Conservation (phyloP, 1,140 invertebrate species). For the Lutraria rhynchaena region DNA sequence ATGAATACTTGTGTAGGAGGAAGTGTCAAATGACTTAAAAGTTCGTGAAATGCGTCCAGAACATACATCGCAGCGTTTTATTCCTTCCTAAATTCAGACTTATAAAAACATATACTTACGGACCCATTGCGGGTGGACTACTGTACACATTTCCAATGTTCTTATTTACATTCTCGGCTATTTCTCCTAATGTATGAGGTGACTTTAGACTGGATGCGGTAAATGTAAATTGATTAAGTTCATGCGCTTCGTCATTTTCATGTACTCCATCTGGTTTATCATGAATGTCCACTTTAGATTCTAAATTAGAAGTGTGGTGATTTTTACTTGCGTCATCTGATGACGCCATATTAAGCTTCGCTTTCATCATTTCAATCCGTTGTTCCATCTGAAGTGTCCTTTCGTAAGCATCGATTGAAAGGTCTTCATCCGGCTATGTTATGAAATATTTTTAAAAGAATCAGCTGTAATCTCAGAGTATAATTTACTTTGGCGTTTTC, state of each 20-base stretch:
- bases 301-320: not conserved
- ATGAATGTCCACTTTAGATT: slow-evolving; percentile 7
- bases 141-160: not conserved
- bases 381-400: slow-evolving; percentile 99
- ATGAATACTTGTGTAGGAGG: too few species aligned
- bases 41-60: too few species aligned
- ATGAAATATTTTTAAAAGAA: not conserved
- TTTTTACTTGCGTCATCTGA: not conserved
- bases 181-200: not conserved
- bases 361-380: slow-evolving; percentile 96
- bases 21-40: too few species aligned
- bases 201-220: not conserved
- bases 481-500: not conserved
- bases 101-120: too few species aligned
- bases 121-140: too few species aligned
- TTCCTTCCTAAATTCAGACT: too few species aligned
- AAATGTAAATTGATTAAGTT: slow-evolving; percentile 39
- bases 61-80: too few species aligned
- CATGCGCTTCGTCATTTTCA: slow-evolving; percentile 7
- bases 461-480: not conserved
- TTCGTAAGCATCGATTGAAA: slow-evolving; percentile 99
- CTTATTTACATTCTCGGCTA: slow-evolving; percentile 22
- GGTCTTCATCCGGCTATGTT: slow-evolving; percentile 91
- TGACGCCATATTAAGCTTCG: slow-evolving; percentile 88
- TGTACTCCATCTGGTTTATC: not conserved